Conservation (phyloP, 2,888 invertebrate genomes). For the Branchipolynoe longqiensis region DNA sequence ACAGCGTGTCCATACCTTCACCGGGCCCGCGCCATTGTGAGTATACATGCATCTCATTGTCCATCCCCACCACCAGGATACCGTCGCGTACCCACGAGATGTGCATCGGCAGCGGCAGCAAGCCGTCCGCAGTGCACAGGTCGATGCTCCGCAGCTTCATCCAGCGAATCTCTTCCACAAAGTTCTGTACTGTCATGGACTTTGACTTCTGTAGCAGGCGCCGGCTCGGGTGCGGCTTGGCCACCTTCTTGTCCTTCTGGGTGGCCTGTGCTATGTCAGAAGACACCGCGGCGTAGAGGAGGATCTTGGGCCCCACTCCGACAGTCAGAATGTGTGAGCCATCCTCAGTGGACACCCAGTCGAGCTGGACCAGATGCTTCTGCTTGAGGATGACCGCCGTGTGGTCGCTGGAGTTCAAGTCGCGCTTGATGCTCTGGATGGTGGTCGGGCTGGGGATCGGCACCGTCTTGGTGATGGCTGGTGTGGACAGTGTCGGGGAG, state of each 20-base stretch:
- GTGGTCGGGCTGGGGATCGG: constrained; percentile 79
- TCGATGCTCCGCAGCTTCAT: constrained; percentile 96
- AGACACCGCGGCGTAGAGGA: constrained; percentile 85
- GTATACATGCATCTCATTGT: constrained; percentile 99
- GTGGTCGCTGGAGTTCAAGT: constrained; percentile 55
- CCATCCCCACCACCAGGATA: constrained; percentile 98
- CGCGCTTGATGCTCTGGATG: constrained; percentile 71
- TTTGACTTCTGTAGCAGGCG: constrained; percentile 92
- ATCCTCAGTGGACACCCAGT: constrained; percentile 99
- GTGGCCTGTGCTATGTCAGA: constrained; percentile 96
- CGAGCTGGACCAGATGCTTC: constrained; percentile 90
- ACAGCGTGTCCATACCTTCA: constrained; percentile 49
- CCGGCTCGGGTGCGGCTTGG: constrained; percentile 83
- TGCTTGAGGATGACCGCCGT: constrained; percentile 74
- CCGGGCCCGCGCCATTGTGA: constrained; percentile 90
- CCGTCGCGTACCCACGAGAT: constrained; percentile 99
- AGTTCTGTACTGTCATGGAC: constrained; percentile 93
- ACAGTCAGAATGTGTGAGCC: constrained; percentile 98
- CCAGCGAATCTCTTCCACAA: constrained; percentile 96
- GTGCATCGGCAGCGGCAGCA: constrained; percentile 98
- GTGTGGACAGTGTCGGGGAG: constrained; percentile 60
- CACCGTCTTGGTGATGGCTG: constrained; percentile 57
- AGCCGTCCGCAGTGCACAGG: constrained; percentile 94
- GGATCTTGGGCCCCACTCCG: constrained; percentile 86
- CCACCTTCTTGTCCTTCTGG: constrained; percentile 42